Percentiles rank a stretch among this genome's conserved stretches.
Evolutionary conservation across 2,888 invertebrate species (phyloP).

Genomic region (Drosophila ezoana): DNA sequence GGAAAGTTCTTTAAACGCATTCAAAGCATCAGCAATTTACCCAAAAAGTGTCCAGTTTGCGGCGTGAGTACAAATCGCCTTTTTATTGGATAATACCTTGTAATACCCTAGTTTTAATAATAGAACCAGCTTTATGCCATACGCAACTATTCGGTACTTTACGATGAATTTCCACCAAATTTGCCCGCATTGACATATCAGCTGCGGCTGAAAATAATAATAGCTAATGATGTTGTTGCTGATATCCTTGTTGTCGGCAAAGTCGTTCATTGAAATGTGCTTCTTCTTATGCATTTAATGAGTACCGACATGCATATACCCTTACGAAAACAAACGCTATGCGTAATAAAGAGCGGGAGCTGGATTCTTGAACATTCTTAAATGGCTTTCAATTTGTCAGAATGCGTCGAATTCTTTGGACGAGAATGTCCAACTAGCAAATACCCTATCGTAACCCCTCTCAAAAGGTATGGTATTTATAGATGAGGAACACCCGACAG

Average conservation of each 20-base stretch:
- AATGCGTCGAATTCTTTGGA: too few relatives aligned
- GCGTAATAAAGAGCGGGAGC: not conserved
- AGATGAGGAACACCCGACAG: too few relatives aligned
- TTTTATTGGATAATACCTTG: not conserved
- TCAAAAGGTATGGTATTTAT: too few relatives aligned
- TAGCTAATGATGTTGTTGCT: rapidly evolving
- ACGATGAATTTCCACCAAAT: conserved; percentile 30
- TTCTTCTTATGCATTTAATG: not conserved
- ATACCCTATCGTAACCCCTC: too few relatives aligned
- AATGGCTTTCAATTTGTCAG: too few relatives aligned
- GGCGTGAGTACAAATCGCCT: conserved; percentile 37
- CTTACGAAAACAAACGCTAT: not conserved
- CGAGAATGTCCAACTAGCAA: too few relatives aligned
- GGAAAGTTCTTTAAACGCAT: conserved; percentile 36
- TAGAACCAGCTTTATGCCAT: conserved; percentile 41
- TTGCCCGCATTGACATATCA: conserved; percentile 32
- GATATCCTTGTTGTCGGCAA: not conserved
- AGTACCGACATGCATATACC: too few relatives aligned
- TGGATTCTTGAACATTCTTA: too few relatives aligned
- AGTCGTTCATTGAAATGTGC: not conserved
- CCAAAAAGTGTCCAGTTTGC: conserved; percentile 45
- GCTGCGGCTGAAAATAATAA: not conserved
- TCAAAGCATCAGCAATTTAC: conserved; percentile 44
- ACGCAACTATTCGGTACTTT: conserved; percentile 38
- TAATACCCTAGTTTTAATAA: not conserved